Base-by-base conservation (phyloP, 2,797 vertebrate genomes). In the Clangula hyemalis region DNA sequence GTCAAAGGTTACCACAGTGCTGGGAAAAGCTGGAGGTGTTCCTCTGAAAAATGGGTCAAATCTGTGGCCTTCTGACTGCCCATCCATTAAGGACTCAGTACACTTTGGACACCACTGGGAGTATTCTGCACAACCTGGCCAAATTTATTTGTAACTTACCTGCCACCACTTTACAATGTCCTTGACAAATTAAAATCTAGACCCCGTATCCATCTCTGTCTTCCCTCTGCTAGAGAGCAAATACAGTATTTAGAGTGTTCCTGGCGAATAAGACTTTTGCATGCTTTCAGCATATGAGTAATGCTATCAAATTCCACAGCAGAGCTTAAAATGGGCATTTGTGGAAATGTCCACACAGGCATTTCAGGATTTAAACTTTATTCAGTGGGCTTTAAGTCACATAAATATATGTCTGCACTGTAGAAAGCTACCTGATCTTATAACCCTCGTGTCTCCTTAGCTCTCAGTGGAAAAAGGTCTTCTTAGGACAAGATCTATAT, bases 241-340 rank as follows among this genome's bases (percentile, higher is more conserved):
- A 43, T 15, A 4, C 3, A 77, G 10, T 53, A 57, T 5, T n/a
- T 19, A 24, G 22, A 39, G 10, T 6, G 4, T 12, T 36, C 11
- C 20, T 15, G 34, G 36, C 30, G 25, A 51, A 9, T 15, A 57
- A 53, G 79, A 58, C 19, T 24, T 9, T 36, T 45, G 16, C 7
- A 15, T 38, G 11, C 16, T n/a, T 47, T 49, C 60, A 74, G 34
- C 28, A 38, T 0, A 2, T 22, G 1, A 73, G n/a, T 4, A 4
- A 15, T 4, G 20, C 20, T 41, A 13, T 41, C n/a, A 60, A 87
- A 82, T 15, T 60, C 18, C 4, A 5, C 16, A 57, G 39, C 4
- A 15, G 43, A 41, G 18, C 43, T 85, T 11, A 14, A 64, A 36
- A 39, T 69, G 49, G 28, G 22, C 13, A 30, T n/a, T 21, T 51